phyloP scores from a whole-genome alignment of 2,888 invertebrate genomes.

The Drosophila kokeensis region DNA sequence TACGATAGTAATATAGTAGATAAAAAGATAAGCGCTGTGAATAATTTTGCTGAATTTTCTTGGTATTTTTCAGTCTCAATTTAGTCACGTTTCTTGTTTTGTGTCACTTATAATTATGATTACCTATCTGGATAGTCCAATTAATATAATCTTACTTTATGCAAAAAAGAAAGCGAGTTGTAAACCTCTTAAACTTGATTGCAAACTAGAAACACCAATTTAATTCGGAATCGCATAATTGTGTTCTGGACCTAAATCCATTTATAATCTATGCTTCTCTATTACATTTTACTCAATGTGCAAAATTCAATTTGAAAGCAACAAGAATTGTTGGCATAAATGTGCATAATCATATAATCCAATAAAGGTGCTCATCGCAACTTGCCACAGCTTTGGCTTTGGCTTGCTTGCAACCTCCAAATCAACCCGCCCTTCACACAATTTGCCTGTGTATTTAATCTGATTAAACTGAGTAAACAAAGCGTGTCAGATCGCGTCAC shows the following conservation, averaged over 20 bases:
- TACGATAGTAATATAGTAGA: neutral
- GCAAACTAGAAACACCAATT: neutral
- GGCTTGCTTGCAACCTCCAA: conserved; percentile 2
- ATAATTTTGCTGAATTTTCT: neutral
- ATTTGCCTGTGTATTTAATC: conserved; percentile 16
- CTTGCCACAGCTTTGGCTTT: conserved; percentile 14
- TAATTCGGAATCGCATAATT: neutral
- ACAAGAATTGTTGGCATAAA: neutral
- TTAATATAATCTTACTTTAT: neutral
- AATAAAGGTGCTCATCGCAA: conserved; percentile 9
- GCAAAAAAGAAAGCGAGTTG: neutral
- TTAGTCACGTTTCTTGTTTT: neutral
- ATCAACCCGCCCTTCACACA: neutral
- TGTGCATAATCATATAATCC: neutral
- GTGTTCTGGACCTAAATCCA: neutral
- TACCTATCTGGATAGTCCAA: neutral
- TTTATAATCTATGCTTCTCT: neutral
- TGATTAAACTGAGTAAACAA: conserved; percentile 27
- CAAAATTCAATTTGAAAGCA: neutral
- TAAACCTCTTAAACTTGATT: neutral
- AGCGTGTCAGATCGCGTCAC: conserved; percentile 22
- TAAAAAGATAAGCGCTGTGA: neutral
- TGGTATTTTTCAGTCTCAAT: neutral
- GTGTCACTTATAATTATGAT: neutral
- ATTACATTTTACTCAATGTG: neutral